phyloP scores from a whole-genome alignment of 2,113 vertebrate genomes.

The Leptocoma aspasia region DNA sequence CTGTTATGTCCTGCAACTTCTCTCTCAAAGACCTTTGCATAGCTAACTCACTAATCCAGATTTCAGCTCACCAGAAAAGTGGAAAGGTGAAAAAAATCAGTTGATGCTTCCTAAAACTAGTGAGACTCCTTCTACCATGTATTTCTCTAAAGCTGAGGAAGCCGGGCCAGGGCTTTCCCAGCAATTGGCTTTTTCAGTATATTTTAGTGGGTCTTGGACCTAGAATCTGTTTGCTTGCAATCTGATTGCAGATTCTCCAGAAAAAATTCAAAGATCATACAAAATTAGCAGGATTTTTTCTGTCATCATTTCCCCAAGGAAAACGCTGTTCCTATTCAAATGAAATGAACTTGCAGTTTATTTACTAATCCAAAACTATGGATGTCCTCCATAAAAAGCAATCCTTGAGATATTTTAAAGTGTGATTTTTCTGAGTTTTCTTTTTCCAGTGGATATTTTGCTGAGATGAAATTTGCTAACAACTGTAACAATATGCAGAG shows the following conservation, averaged over 20 bases:
- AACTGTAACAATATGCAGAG: background rate
- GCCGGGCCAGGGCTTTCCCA: background rate
- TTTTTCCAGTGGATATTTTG: conserved; percentile 28
- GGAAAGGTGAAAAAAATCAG: background rate
- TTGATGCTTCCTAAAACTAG: background rate
- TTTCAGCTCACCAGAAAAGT: background rate
- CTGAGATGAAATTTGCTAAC: conserved; percentile 32
- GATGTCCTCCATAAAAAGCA: background rate
- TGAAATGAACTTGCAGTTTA: background rate
- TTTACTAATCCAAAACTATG: background rate
- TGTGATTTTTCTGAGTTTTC: background rate
- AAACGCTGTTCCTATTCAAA: background rate
- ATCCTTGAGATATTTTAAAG: background rate
- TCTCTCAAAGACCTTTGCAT: background rate
- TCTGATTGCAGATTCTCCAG: background rate
- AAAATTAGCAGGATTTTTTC: background rate
- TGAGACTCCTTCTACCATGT: background rate
- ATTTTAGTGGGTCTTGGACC: background rate
- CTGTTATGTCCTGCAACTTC: background rate
- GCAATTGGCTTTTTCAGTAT: background rate
- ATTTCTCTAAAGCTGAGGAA: background rate
- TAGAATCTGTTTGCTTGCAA: background rate
- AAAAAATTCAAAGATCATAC: background rate
- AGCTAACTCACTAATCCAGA: background rate
- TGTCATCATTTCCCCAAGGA: background rate